Evolutionary conservation across 2,113 vertebrate genomes (phyloP).

Genomic region (Salvator merianae): DNA sequence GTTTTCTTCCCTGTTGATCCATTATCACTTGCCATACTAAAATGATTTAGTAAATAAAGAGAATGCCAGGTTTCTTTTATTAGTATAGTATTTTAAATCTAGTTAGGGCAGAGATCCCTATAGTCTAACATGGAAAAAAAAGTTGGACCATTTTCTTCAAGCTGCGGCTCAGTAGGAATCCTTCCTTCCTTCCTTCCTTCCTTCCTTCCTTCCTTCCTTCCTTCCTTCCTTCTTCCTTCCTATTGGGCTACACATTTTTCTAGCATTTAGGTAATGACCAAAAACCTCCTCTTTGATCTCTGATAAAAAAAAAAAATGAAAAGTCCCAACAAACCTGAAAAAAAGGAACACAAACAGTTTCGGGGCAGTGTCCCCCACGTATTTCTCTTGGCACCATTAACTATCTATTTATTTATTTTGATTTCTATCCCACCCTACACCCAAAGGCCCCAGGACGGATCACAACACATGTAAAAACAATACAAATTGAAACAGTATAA

Average conservation of each 20-base stretch:
- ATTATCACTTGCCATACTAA: slow-evolving; percentile 34
- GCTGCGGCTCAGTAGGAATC: not conserved
- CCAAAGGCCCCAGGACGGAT: too few species aligned
- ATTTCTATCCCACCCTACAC: too few species aligned
- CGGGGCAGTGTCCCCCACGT: not conserved
- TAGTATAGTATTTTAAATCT: slow-evolving; percentile 25
- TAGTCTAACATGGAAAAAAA: not conserved
- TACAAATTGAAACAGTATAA: too few species aligned
- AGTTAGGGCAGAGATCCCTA: slow-evolving; percentile 39
- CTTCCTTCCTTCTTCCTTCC: too few species aligned
- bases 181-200: too few species aligned
- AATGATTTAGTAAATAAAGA: slow-evolving; percentile 41
- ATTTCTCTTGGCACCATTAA: too few species aligned
- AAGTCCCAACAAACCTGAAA: not conserved
- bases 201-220: too few species aligned
- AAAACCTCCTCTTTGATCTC: too few species aligned
- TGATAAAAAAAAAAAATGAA: not conserved
- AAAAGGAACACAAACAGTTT: not conserved
- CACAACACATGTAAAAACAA: too few species aligned
- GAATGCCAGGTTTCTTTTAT: slow-evolving; percentile 32
- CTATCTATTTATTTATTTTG: too few species aligned
- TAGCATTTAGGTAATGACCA: not conserved
- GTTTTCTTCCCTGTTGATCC: not conserved
- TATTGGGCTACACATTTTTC: too few species aligned
- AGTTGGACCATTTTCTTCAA: not conserved